Conservation (phyloP, 2,888 invertebrate genomes). For the Digitonthophagus gazella region DNA sequence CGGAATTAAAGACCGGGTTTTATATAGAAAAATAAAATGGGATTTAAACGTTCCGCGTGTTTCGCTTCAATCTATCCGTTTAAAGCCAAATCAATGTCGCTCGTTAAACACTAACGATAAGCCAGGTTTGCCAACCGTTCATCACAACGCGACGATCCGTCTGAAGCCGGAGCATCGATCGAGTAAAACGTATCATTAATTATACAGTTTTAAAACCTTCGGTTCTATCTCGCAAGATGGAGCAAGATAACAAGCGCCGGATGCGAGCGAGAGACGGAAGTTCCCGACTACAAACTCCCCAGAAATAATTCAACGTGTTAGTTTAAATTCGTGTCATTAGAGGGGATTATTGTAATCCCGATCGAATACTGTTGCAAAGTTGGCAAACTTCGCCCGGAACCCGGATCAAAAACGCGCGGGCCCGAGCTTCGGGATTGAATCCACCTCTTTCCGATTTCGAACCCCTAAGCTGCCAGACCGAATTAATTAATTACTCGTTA, state of each 20-base stretch:
- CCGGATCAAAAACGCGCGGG: constrained; percentile 4
- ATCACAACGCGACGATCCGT: background rate
- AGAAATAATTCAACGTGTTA: constrained; percentile 17
- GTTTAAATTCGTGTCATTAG: constrained; percentile 20
- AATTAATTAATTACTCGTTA: constrained; percentile 30
- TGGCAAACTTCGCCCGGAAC: constrained; percentile 22
- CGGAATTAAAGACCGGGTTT: background rate
- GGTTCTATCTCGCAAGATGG: constrained; percentile 1
- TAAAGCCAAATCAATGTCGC: background rate
- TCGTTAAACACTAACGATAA: background rate
- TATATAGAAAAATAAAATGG: background rate
- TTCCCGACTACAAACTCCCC: constrained; percentile 1
- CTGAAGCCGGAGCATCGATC: constrained; percentile 1
- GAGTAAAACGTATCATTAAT: constrained; percentile 9
- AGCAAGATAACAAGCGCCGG: background rate
- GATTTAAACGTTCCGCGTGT: background rate
- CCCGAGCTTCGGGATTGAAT: constrained; percentile 1
- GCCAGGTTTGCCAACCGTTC: background rate
- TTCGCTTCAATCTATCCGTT: background rate
- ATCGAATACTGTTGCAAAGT: constrained; percentile 28
- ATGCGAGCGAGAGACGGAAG: background rate
- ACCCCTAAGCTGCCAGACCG: constrained; percentile 19
- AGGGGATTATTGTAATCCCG: constrained; percentile 28
- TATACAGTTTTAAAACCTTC: constrained; percentile 13
- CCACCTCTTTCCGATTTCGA: constrained; percentile 14